Evolutionary conservation across 2,113 vertebrate species (phyloP).

Genomic region (Vimba vimba): DNA sequence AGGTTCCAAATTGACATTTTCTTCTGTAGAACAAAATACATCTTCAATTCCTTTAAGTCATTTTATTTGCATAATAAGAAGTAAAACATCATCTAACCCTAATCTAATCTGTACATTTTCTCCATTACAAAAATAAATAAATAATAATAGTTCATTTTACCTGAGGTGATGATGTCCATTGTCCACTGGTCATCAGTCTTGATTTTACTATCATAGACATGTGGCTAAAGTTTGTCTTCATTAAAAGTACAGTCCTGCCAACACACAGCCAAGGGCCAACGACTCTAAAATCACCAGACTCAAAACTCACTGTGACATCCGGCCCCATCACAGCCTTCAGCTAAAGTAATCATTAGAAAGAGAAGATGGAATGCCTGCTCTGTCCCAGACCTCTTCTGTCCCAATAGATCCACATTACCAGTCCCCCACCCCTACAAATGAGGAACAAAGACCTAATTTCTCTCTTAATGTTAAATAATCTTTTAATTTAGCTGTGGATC

Average conservation of each 20-base stretch:
- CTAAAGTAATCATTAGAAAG: conserved; percentile 75
- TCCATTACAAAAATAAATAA: neutral
- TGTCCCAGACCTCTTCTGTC: conserved; percentile 61
- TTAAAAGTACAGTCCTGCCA: conserved; percentile 18
- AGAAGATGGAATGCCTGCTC: conserved; percentile 66
- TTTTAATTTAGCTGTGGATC: neutral
- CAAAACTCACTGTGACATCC: conserved; percentile 51
- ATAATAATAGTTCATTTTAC: too few relatives aligned
- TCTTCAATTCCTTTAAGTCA: too few relatives aligned
- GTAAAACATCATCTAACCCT: neutral
- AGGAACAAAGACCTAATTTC: conserved; percentile 59
- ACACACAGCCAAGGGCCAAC: conserved; percentile 48
- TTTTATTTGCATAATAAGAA: neutral
- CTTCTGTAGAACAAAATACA: too few relatives aligned
- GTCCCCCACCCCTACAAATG: conserved; percentile 61
- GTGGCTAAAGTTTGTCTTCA: conserved; percentile 31
- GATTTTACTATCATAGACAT: conserved; percentile 20
- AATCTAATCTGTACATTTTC: neutral
- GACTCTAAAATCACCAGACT: conserved; percentile 54
- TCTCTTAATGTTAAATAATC: conserved; percentile 48
- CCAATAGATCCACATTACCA: conserved; percentile 67
- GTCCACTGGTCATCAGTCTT: neutral
- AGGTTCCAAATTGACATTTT: too few relatives aligned
- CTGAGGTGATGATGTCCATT: neutral
- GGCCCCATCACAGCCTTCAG: conserved; percentile 73